Evolutionary conservation across 2,797 vertebrate species (phyloP), one percentile per base, ranked within the genome.

Genomic region (Discoglossus pictus): DNA sequence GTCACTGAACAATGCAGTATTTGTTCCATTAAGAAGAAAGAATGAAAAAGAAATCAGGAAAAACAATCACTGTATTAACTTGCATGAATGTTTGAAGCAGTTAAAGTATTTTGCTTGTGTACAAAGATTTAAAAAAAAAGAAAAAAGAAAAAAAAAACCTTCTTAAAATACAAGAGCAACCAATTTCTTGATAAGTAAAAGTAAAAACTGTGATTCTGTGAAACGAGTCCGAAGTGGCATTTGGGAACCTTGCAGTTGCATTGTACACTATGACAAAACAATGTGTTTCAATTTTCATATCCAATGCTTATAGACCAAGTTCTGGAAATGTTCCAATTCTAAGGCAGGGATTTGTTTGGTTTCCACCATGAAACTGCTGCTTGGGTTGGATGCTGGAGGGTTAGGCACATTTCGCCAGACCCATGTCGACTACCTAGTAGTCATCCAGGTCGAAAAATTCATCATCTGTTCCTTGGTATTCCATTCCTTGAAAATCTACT

Each of bases 361-460:
- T 86, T 90, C 91, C 90, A 91, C 87, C 82, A 76, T 68, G 82
- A 88, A 85, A 88, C 84, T 88, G 84, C 85, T 89, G 85, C 87
- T 90, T 90, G 88, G 88, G 90, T 89, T 88, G 88, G 89, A 91
- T 89, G 89, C 86, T 89, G 88, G 89, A 90, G 89, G 89, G 87
- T 65, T 87, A 91, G 88, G 87, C 89, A 90, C 89, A 9, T 86
- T 77, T 87, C 88, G 88, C 89, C 87, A 73, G 86, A 90, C 87
- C 89, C 85, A 83, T 79, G 87, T 92, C 84, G 92, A 97, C 97
- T 98, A 98, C 96, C 93, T 98, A 99, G 95, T 99, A 99, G 95
- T 99, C 97, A 97, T 99, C 96, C 90, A 99, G 94, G 92, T 99
- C 97, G 90, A 98, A 99, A 88, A 98, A 94, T 90, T 98, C 97